Conservation (phyloP, 92 coral and sea anemone species). For the Siderastrea radians region DNA sequence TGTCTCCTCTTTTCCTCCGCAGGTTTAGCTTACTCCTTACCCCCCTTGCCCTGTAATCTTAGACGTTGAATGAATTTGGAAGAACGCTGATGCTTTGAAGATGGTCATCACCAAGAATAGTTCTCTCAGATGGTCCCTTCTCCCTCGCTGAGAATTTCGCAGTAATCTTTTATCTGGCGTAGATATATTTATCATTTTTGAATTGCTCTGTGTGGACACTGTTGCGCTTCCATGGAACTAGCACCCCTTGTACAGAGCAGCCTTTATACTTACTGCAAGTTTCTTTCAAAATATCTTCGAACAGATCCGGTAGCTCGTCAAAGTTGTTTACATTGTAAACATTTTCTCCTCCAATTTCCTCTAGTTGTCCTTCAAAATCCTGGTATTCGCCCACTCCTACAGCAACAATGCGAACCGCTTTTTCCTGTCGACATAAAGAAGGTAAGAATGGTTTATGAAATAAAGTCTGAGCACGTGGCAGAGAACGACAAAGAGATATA, state of each 20-base stretch:
- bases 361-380: constrained; percentile 2
- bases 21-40: too few relatives aligned
- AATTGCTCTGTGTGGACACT: too few relatives aligned
- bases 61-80: too few relatives aligned
- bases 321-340: constrained; percentile 4
- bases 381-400: constrained; percentile 14
- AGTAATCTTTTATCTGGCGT: too few relatives aligned
- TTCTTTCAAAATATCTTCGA: constrained; percentile 8
- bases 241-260: background rate
- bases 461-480: background rate
- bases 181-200: too few relatives aligned
- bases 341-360: constrained; percentile 26
- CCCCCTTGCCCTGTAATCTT: too few relatives aligned
- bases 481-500: too few relatives aligned
- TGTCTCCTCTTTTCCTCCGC: too few relatives aligned
- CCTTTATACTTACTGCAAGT: constrained; percentile 13
- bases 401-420: background rate
- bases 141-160: too few relatives aligned
- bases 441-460: background rate
- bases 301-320: constrained; percentile 13
- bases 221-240: background rate
- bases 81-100: too few relatives aligned
- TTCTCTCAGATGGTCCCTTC: too few relatives aligned
- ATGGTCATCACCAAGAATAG: too few relatives aligned
- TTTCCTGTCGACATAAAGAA: background rate